Evolutionary conservation across 2,797 vertebrate species (phyloP).

Genomic region (Varecia variegata): DNA sequence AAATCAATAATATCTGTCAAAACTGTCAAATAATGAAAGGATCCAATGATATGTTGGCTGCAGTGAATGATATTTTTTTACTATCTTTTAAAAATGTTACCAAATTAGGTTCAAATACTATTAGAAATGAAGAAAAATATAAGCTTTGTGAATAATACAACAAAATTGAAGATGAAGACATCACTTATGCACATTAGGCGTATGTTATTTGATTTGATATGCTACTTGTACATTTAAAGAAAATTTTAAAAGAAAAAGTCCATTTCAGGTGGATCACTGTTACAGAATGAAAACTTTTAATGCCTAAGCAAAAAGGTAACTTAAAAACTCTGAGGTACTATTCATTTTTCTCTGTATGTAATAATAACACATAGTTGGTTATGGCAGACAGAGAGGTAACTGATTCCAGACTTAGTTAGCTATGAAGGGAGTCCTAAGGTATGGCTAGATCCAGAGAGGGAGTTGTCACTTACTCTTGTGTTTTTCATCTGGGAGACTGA

Average conservation of each 20-base stretch:
- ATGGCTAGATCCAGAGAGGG: not conserved
- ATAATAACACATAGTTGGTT: not conserved
- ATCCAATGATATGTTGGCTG: conserved; percentile 79
- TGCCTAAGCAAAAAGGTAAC: not conserved
- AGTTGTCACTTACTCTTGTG: not conserved
- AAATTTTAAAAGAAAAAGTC: not conserved
- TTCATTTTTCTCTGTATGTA: not conserved
- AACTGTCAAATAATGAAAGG: conserved; percentile 84
- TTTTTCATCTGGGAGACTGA: not conserved
- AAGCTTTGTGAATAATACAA: not conserved
- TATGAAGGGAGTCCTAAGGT: not conserved
- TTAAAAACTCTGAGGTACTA: not conserved
- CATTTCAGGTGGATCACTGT: not conserved
- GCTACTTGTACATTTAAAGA: not conserved
- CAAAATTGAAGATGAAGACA: not conserved
- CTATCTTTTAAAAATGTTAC: conserved; percentile 66
- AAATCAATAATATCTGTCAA: conserved; percentile 89
- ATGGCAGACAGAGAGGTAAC: not conserved
- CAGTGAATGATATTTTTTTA: conserved; percentile 77
- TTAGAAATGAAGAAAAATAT: conserved; percentile 21
- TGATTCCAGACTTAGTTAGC: not conserved
- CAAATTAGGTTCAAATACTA: conserved; percentile 55
- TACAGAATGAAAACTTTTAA: not conserved
- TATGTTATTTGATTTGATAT: not conserved
- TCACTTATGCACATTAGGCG: not conserved